Base-by-base conservation (phyloP, 2,888 invertebrate species). In the Salticus scenicus region DNA sequence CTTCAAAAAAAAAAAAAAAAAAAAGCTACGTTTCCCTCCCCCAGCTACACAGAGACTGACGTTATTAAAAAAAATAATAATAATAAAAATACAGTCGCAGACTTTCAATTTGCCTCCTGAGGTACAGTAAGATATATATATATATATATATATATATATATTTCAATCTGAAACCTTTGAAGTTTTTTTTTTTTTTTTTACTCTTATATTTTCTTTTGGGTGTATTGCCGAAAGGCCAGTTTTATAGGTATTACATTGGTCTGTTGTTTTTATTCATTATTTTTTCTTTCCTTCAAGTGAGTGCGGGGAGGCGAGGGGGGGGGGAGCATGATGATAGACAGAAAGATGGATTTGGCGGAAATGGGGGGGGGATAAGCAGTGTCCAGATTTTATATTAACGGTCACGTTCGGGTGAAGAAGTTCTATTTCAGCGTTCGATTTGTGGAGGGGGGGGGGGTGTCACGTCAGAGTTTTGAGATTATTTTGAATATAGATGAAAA, bases 91-190 rank as follows among this genome's bases (percentile, higher is more conserved):
- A 71, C 63, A 63, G 69, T 77, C 77, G 67, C 77, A 67, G 72
- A 67, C 77, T 84, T 84, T 84, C 83, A 73, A 84, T 84, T 84
- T 73, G 72, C 77, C 71, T 72, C 51, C 66, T 41, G 72, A 83
- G 82, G 76, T 83, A 83, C 63, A 20, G 31, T 30, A 64, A 20
- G 77, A 17, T 30, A 37, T 8, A 17, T 10, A 10, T 7, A 37
- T 7, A 37, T 7, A 37, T 7, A 17, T 30, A 37, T 8, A 17
- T 10, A 10, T 7, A 37, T 7, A 37, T 7, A 37, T 7, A 33
- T 42, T 70, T 70, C 41, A 41, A 33, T 42, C 41, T 67, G 24
- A 24, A 24, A 57, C 24, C 57, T 57, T 57, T 24, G 57, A 57
- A 24, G 24, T 57, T 24, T 57, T 24, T 47, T 47, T 47, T 47